These are phyloP conservation scores for Xenus cinereus DNA, from an alignment of 2,113 vertebrate species.

Conservation along the genomic window DNA sequence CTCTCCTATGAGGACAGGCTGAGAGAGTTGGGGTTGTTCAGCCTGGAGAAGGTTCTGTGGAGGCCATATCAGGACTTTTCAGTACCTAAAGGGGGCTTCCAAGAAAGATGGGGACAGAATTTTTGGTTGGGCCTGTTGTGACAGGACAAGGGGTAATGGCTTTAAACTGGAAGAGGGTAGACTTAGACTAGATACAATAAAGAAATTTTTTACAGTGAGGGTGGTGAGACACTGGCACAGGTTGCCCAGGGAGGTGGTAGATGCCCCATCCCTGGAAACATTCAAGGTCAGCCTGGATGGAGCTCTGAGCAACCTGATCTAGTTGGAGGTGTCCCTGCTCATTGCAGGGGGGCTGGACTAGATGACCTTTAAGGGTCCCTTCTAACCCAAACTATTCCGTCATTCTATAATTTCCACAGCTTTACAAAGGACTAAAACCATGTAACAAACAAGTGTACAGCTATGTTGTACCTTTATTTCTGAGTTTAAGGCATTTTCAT, in stretches of 20 bases:
- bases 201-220: neutral
- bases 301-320: neutral
- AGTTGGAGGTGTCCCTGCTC: neutral
- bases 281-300: neutral
- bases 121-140: neutral
- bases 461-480: neutral
- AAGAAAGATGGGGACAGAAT: neutral
- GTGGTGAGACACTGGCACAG: neutral
- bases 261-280: neutral
- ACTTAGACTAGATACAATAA: neutral
- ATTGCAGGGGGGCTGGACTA: neutral
- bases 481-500: neutral
- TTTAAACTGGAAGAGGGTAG: neutral
- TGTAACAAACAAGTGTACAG: neutral
- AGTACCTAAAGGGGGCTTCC: neutral
- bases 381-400: neutral
- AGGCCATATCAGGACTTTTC: neutral
- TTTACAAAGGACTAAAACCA: neutral
- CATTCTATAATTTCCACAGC: neutral
- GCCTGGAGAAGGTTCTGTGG: neutral
- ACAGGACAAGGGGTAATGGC: neutral
- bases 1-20: neutral
- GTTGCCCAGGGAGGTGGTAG: neutral
- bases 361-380: neutral
- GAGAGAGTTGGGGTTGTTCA: neutral